Evolutionary conservation across 2,113 vertebrate species (phyloP).

Genomic region (Speoplatyrhinus poulsoni): DNA sequence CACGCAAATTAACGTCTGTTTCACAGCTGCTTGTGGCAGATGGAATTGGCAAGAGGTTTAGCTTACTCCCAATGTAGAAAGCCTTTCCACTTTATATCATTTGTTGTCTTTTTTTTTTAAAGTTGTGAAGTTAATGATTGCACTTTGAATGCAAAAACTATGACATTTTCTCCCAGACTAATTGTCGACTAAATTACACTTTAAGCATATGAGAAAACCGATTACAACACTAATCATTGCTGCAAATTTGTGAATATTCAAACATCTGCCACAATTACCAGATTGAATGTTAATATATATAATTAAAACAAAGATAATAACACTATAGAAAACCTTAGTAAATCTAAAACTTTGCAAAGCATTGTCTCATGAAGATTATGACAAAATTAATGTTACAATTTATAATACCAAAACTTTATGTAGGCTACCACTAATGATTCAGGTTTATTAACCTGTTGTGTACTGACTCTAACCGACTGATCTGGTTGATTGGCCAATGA

Average conservation of each 20-base stretch:
- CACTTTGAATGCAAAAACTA: neutral
- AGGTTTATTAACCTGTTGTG: neutral
- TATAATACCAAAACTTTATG: neutral
- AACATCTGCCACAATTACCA: too few relatives aligned
- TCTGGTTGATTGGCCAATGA: neutral
- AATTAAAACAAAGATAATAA: too few relatives aligned
- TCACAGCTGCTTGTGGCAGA: too few relatives aligned
- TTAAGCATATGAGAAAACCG: constrained; percentile 7
- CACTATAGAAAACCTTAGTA: too few relatives aligned
- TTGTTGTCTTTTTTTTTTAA: neutral
- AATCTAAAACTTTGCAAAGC: too few relatives aligned
- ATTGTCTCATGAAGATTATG: too few relatives aligned
- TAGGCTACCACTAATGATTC: neutral
- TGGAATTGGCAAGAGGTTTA: too few relatives aligned
- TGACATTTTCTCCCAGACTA: neutral
- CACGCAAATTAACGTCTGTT: too few relatives aligned
- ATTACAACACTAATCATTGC: constrained; percentile 25
- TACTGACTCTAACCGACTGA: neutral
- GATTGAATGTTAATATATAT: too few relatives aligned
- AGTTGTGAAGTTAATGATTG: neutral
- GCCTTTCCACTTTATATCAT: too few relatives aligned
- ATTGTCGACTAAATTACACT: constrained; percentile 19
- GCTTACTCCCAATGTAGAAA: too few relatives aligned
- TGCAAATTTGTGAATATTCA: constrained; percentile 23
- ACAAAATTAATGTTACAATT: neutral